Base-by-base conservation (phyloP, 2,888 invertebrate genomes). In the Tyria jacobaeae region DNA sequence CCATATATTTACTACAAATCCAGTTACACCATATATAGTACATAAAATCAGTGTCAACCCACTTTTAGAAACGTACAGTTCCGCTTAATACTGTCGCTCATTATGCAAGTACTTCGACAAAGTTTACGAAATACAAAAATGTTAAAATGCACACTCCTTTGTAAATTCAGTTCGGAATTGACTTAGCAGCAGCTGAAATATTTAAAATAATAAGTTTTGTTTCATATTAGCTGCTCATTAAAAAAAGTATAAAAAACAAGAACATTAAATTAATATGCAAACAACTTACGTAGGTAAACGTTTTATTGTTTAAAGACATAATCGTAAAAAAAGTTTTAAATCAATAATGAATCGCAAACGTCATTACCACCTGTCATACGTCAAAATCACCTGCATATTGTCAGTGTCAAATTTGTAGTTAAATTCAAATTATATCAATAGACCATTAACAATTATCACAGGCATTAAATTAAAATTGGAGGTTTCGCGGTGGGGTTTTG, bases 401-500 rank as follows among this genome's bases (percentile, higher is more conserved):
- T 54, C 24, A 59, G 47, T 59, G 55, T 63, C 55, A 59, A 63
- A 63, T 59, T 58, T 51, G 25, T 44, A 49, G 54, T 62, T 58
- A 56, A 54, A 62, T 59, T 63, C 63, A 56, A 58, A 59, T 35
- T 27, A 68, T 69, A 68, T 74, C 62, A 58, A 55, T 62, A 35
- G 54, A 50, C 41, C 54, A 51, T 53, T 41, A 57, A 59, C 50
- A 60, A 76, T 73, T 85, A 86, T 86, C 86, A 86, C 85, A 86
- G 85, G 75, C 73, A 60, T 59, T 56, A 55, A 44, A 59, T 24
- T 50, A 31, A 60, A 63, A 60, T 37, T 49, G 57, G 54, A 48
- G 58, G 58, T 55, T 58, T 60, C 55, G 78, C 80, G 85, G 86
- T 85, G 85, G 86, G 84, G 75, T 75, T 73, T 71, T 67, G 68